phyloP scores from a whole-genome alignment of 1,140 invertebrate species.

The Coboldia fuscipes region DNA sequence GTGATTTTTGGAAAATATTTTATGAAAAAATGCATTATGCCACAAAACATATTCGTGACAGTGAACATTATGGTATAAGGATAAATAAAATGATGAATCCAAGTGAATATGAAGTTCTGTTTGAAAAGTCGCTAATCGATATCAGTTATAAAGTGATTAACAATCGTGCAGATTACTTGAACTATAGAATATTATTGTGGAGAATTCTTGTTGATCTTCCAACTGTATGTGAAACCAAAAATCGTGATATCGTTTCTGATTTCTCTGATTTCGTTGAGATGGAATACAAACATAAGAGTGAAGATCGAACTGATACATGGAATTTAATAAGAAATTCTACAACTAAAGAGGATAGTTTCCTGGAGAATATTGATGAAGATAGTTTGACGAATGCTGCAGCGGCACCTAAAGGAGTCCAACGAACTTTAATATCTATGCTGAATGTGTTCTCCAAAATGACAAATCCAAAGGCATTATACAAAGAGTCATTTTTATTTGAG shows the following conservation, averaged over 20 bases:
- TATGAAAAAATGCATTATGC: conserved; percentile 32
- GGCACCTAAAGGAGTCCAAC: conserved; percentile 12
- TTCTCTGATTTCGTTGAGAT: conserved; percentile 61
- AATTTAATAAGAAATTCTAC: conserved; percentile 5
- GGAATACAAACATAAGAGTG: conserved; percentile 22
- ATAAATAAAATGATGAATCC: background rate
- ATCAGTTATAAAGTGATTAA: conserved; percentile 23
- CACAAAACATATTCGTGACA: conserved; percentile 13
- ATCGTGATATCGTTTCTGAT: conserved; percentile 49
- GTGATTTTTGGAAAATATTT: conserved; percentile 62
- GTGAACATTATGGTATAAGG: conserved; percentile 1
- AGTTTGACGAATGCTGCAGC: conserved; percentile 7
- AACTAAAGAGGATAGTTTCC: conserved; percentile 1
- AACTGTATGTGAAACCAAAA: conserved; percentile 51
- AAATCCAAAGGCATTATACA: conserved; percentile 57
- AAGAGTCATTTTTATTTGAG: conserved; percentile 47
- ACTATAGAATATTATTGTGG: conserved; percentile 61
- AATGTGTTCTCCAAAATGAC: conserved; percentile 56
- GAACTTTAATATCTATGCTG: conserved; percentile 22
- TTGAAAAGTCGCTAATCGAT: conserved; percentile 13
- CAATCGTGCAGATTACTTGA: conserved; percentile 45
- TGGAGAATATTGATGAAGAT: background rate
- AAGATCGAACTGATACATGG: conserved; percentile 8
- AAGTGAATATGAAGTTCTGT: background rate
- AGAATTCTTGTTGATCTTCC: conserved; percentile 51